Conservation (phyloP, 2,113 vertebrate genomes). For the Ginglymostoma cirratum region DNA sequence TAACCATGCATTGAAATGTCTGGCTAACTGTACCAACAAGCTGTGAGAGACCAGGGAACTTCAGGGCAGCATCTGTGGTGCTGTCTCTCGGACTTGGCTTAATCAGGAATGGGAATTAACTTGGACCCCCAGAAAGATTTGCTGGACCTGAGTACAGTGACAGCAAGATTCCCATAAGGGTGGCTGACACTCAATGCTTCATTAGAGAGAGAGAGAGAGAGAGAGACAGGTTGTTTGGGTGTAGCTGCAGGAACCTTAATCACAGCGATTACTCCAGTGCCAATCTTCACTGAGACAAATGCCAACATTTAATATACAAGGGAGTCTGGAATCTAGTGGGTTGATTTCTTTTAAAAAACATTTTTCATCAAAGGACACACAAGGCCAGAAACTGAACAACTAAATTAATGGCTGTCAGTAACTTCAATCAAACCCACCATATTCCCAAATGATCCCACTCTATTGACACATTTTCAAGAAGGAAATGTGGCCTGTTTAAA, state of each 20-base stretch:
- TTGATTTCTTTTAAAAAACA: background rate
- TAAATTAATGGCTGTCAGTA: background rate
- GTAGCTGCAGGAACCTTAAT: background rate
- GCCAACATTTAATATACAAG: background rate
- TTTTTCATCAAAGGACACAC: background rate
- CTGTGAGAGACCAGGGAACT: background rate
- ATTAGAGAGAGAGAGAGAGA: background rate
- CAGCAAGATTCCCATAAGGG: background rate
- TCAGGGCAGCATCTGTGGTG: background rate
- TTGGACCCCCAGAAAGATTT: background rate
- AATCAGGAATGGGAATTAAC: background rate
- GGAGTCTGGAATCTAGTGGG: background rate
- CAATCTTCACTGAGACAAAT: background rate
- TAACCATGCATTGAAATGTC: background rate
- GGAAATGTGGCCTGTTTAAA: background rate
- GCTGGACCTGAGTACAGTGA: background rate
- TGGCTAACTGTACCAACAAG: background rate
- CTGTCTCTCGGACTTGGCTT: background rate
- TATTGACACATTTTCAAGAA: background rate
- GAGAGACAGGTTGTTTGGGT: background rate
- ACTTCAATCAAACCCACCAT: background rate
- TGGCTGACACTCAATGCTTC: background rate
- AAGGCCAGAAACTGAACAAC: background rate
- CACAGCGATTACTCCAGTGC: background rate
- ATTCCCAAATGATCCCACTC: background rate